phyloP scores from a whole-genome alignment of 2,113 vertebrate genomes.

The Ammodytes dubius region DNA sequence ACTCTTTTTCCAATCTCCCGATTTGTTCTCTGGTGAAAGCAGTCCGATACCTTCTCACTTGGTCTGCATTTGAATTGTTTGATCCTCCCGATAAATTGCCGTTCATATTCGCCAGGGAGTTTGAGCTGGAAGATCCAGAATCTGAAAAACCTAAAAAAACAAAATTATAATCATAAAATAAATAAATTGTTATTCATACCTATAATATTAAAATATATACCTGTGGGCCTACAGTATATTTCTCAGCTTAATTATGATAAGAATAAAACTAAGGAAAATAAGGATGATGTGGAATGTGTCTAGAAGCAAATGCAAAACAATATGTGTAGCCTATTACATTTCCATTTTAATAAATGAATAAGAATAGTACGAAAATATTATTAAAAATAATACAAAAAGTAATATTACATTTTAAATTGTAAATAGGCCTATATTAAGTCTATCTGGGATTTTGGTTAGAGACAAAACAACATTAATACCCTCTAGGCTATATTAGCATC shows the following conservation, averaged over 20 bases:
- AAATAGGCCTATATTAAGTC: not conserved
- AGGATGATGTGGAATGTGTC: not conserved
- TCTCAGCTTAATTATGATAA: not conserved
- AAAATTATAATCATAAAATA: slow-evolving; percentile 1
- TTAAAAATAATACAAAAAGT: not conserved
- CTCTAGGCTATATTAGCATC: not conserved
- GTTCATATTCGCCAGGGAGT: slow-evolving; percentile 88
- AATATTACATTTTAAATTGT: not conserved
- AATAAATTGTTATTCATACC: not conserved
- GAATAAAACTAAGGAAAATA: not conserved
- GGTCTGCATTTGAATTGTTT: slow-evolving; percentile 89
- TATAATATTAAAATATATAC: not conserved
- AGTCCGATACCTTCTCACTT: slow-evolving; percentile 92
- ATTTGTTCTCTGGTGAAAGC: slow-evolving; percentile 94
- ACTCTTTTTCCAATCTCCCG: slow-evolving; percentile 92
- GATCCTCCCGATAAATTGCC: slow-evolving; percentile 88
- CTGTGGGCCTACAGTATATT: not conserved
- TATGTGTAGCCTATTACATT: not conserved
- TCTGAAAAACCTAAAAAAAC: slow-evolving; percentile 89
- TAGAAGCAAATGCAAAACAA: not conserved
- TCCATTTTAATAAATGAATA: not conserved
- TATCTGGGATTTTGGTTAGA: not conserved
- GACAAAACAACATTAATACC: not conserved
- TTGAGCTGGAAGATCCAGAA: slow-evolving; percentile 88
- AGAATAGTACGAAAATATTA: not conserved